Conservation (phyloP, 2,113 vertebrate species). For the Empidonax traillii region DNA sequence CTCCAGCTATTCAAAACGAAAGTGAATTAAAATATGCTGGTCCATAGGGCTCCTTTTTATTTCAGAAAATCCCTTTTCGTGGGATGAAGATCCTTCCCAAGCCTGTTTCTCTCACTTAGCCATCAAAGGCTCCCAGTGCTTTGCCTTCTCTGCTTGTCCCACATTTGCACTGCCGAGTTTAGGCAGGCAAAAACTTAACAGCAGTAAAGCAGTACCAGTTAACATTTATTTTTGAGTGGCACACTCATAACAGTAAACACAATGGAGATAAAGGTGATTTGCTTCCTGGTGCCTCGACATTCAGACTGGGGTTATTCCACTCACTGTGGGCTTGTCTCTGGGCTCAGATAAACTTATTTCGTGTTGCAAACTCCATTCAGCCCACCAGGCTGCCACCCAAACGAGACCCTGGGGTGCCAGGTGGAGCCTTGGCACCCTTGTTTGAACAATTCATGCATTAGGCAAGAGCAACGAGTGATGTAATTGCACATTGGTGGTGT, state of each 20-base stretch:
- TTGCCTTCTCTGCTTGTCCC: not conserved
- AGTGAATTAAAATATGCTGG: not conserved
- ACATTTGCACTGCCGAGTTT: not conserved
- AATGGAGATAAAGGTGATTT: not conserved
- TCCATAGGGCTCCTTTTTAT: not conserved
- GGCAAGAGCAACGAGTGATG: not conserved
- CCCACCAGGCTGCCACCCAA: not conserved
- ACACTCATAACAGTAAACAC: fast-evolving
- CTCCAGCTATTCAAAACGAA: not conserved
- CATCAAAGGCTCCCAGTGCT: too few species aligned
- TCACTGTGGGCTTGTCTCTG: not conserved
- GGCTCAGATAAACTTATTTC: not conserved
- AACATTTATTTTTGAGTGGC: not conserved
- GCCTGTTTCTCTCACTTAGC: not conserved
- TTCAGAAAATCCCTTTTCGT: not conserved
- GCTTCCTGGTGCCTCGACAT: not conserved
- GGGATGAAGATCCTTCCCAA: not conserved
- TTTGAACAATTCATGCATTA: not conserved
- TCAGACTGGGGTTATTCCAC: too few species aligned
- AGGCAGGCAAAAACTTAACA: not conserved
- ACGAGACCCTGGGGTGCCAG: not conserved
- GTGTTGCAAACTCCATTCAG: not conserved
- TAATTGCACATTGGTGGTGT: not conserved
- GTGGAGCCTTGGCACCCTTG: not conserved
- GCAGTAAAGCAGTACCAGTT: not conserved